A percentile compares a stretch with the other conserved stretches of the same genome.
Evolutionary conservation across 2,888 invertebrate genomes (phyloP).

Genomic region (Saturnia japonica): DNA sequence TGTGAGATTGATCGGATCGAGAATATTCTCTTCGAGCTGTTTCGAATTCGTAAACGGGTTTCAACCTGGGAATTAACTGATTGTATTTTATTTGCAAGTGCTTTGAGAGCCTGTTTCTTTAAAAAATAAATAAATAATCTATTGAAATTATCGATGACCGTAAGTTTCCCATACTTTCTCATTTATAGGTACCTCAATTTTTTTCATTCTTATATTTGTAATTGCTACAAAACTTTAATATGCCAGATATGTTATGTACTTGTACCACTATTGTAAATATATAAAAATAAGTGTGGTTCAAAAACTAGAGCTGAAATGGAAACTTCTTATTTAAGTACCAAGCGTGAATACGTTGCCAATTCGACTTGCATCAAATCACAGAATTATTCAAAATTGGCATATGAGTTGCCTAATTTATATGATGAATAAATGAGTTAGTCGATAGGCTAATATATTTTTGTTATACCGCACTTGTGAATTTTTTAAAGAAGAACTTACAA

Average conservation of each 20-base stretch:
- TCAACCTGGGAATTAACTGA: constrained; percentile 31
- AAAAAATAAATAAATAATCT: neutral
- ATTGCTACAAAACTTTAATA: neutral
- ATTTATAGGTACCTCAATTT: neutral
- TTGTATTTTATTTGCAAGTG: constrained; percentile 29
- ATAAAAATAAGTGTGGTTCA: neutral
- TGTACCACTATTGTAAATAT: neutral
- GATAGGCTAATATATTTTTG: too few species aligned
- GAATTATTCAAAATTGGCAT: too few species aligned
- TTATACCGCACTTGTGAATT: too few species aligned
- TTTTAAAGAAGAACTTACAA: too few species aligned
- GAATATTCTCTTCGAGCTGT: constrained; percentile 33
- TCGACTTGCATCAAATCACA: too few species aligned
- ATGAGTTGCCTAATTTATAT: too few species aligned
- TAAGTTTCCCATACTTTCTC: neutral
- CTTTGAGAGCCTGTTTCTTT: constrained; percentile 12
- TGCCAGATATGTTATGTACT: neutral
- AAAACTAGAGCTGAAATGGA: neutral
- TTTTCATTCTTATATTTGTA: neutral
- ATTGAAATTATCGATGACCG: neutral
- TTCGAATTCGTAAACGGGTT: constrained; percentile 31
- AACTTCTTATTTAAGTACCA: too few species aligned
- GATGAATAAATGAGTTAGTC: too few species aligned
- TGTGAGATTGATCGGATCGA: constrained; percentile 35
- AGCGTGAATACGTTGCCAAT: too few species aligned